Base-by-base conservation (phyloP, 2,113 vertebrate species). In the Gadus macrocephalus region DNA sequence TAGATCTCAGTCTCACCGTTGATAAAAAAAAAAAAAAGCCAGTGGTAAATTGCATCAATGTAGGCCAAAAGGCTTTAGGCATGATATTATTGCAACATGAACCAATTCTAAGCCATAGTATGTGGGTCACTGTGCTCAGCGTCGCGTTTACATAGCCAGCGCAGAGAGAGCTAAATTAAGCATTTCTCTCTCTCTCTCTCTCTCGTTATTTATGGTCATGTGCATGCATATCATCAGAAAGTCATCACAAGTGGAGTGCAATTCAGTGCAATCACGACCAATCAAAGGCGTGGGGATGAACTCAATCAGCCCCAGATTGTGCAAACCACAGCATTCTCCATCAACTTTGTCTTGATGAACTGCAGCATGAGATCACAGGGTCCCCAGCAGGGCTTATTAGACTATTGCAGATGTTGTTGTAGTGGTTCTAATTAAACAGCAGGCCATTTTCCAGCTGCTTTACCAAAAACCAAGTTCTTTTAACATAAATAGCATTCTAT, bases 251-350 rank as follows among this genome's bases (percentile, higher is more conserved):
- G 38, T 20, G 7, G 3, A 49, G 42, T 3, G 53, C 4, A 61
- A 76, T 64, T 70, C n/a, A 72, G 38, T 59, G 17, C 74, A 89
- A 86, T 90, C 86, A 89, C 64, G 86, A 86, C 87, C 81, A 75
- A 74, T 64, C 9, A 22, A 62, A 38, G 38, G 2, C 12, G 42
- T 14, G 9, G 42, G 5, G 42, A 49, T 49, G 42, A 49, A 11
- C 66, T 77, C 73, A 86, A 85, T 86, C 77, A 77, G n/a, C 69
- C 55, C 19, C 19, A 78, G 73, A 81, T 66, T 70, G 49, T 69
- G 25, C 55, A 68, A 78, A 74, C 69, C 62, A 15, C 49, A 17
- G 15, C 70, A 60, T 56, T 56, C 42, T 64, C 9, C 67, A 55
- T n/a, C 74, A 75, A 69, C 76, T 27, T 77, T 56, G 66, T 69